Evolutionary conservation across 1,140 invertebrate species (phyloP).

Genomic region (Helicoverpa armigera): DNA sequence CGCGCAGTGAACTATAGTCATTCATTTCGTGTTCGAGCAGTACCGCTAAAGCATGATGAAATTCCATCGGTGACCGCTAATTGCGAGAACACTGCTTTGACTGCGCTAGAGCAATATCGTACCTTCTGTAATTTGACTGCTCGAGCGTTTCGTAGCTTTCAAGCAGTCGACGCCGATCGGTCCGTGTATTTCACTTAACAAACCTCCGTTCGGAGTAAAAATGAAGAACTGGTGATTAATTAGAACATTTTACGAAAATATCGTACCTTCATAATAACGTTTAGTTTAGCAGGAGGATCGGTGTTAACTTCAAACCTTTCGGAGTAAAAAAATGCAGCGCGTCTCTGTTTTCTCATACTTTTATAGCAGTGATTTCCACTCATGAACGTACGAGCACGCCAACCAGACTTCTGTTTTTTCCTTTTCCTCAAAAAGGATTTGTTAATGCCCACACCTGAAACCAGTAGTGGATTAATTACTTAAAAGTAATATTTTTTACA

Average conservation of each 20-base stretch:
- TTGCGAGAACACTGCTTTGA: too few species aligned
- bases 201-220: too few species aligned
- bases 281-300: constrained; percentile 66
- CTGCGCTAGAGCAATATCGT: too few species aligned
- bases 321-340: constrained; percentile 69
- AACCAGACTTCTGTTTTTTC: constrained; percentile 66
- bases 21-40: too few species aligned
- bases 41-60: too few species aligned
- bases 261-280: constrained; percentile 67
- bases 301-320: constrained; percentile 74
- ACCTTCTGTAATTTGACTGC: too few species aligned
- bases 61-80: too few species aligned
- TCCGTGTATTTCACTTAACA: too few species aligned
- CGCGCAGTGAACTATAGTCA: too few species aligned
- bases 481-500: too few species aligned
- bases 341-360: constrained; percentile 57
- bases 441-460: constrained; percentile 68
- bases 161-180: too few species aligned
- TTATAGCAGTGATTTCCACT: constrained; percentile 71
- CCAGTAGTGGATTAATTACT: background rate
- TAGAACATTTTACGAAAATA: background rate
- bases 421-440: constrained; percentile 62
- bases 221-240: background rate
- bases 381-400: constrained; percentile 68
- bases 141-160: too few species aligned